These are phyloP conservation scores for Ibidorhyncha struthersii DNA, from an alignment of 2,113 vertebrate species.

Conservation along the genomic window DNA sequence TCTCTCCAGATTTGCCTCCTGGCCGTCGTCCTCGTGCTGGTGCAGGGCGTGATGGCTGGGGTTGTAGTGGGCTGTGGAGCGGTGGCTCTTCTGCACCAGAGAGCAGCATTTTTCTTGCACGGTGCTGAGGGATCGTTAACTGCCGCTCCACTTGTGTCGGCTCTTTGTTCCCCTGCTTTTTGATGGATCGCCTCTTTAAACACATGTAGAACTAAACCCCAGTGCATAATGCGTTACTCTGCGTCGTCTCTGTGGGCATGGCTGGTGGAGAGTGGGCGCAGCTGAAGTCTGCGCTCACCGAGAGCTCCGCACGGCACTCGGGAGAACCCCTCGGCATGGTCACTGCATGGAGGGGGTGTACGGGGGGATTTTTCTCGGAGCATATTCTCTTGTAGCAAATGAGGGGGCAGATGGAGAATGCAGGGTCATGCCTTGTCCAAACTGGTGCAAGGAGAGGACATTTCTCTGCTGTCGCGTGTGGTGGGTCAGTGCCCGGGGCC, in stretches of 20 bases:
- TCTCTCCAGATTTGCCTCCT: background rate
- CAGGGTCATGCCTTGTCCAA: background rate
- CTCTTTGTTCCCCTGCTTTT: background rate
- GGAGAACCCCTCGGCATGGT: background rate
- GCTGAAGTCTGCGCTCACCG: background rate
- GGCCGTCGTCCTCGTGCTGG: fast-evolving
- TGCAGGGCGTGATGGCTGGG: background rate
- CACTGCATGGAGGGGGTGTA: background rate
- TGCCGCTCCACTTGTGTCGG: background rate
- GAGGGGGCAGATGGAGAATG: background rate
- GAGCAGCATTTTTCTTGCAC: background rate
- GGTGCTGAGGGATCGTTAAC: background rate
- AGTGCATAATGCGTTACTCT: background rate
- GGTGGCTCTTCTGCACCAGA: background rate
- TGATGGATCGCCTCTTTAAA: background rate
- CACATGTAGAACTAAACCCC: background rate
- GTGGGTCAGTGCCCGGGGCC: background rate
- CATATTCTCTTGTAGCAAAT: background rate
- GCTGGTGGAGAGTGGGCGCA: background rate
- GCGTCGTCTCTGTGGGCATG: background rate
- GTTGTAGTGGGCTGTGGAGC: background rate
- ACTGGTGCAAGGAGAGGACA: background rate
- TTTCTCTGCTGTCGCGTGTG: fast-evolving
- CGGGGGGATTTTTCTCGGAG: background rate
- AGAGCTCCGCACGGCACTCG: background rate